Conservation (phyloP, 2,888 invertebrate species). For the Boloria euphrosyne region DNA sequence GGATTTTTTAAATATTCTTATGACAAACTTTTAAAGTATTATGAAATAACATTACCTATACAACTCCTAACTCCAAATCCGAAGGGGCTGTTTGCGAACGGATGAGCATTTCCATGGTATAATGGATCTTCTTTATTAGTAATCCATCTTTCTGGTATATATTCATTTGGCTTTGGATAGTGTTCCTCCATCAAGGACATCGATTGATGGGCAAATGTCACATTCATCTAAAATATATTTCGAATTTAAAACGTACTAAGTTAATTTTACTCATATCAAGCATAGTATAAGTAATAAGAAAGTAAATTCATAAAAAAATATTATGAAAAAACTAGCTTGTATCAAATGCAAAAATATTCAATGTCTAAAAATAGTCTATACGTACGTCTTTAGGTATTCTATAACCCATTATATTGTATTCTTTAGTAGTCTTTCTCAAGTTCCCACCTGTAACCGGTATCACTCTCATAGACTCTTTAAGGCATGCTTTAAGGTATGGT, state of each 20-base stretch:
- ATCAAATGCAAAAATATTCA: too few species aligned
- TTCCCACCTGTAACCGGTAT: slow-evolving; percentile 84
- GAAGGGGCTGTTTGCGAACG: slow-evolving; percentile 85
- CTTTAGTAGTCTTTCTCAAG: slow-evolving; percentile 75
- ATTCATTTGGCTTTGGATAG: slow-evolving; percentile 83
- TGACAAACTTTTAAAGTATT: not conserved
- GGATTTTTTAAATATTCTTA: not conserved
- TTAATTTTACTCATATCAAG: too few species aligned
- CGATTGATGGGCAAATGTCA: slow-evolving; percentile 78
- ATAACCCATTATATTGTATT: slow-evolving; percentile 84
- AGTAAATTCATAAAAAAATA: too few species aligned
- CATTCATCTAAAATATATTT: slow-evolving; percentile 45
- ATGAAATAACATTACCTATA: slow-evolving; percentile 69
- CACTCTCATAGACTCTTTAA: slow-evolving; percentile 86
- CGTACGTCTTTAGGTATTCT: slow-evolving; percentile 83
- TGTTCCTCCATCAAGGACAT: slow-evolving; percentile 85
- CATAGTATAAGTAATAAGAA: too few species aligned
- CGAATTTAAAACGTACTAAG: not conserved
- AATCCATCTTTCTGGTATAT: slow-evolving; percentile 89
- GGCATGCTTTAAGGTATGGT: slow-evolving; percentile 85
- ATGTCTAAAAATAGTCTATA: slow-evolving; percentile 24
- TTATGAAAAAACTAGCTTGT: too few species aligned
- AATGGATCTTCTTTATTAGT: slow-evolving; percentile 59
- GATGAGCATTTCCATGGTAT: slow-evolving; percentile 76
- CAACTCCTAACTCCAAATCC: slow-evolving; percentile 87